Conservation (phyloP, 2,113 vertebrate genomes). For the Stegostoma tigrinum region DNA sequence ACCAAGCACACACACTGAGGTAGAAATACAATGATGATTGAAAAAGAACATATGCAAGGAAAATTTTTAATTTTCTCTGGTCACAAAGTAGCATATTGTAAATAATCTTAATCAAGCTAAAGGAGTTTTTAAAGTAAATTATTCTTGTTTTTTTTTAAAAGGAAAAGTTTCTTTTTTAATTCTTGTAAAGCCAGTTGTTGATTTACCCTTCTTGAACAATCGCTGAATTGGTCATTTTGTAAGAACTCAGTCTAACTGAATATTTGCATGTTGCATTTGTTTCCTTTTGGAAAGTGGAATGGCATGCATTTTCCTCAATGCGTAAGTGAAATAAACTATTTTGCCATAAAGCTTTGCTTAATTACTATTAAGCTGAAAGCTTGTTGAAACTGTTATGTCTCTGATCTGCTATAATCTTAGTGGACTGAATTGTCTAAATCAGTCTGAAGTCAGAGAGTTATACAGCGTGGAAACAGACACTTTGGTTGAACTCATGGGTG, state of each 20-base stretch:
- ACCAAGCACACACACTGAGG: not conserved
- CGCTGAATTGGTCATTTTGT: not conserved
- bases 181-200: not conserved
- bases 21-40: not conserved
- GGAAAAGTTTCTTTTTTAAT: not conserved
- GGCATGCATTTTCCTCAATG: constrained; percentile 89
- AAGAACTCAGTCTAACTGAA: constrained; percentile 67
- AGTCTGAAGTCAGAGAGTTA: too few species aligned
- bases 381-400: constrained; percentile 62
- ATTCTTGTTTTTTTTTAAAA: not conserved
- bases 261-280: constrained; percentile 79
- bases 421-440: not conserved
- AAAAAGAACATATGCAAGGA: not conserved
- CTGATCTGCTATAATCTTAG: constrained; percentile 39
- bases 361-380: constrained; percentile 65
- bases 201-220: not conserved
- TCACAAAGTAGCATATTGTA: not conserved
- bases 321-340: constrained; percentile 77
- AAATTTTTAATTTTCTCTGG: not conserved
- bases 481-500: too few species aligned
- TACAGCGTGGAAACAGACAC: too few species aligned
- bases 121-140: not conserved
- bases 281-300: constrained; percentile 75
- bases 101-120: constrained; percentile 8
- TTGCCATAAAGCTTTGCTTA: constrained; percentile 68